Percentiles rank a stretch among this genome's conserved stretches.
Evolutionary conservation across 2,888 invertebrate species (phyloP).

Genomic region (Atethmia centrago): DNA sequence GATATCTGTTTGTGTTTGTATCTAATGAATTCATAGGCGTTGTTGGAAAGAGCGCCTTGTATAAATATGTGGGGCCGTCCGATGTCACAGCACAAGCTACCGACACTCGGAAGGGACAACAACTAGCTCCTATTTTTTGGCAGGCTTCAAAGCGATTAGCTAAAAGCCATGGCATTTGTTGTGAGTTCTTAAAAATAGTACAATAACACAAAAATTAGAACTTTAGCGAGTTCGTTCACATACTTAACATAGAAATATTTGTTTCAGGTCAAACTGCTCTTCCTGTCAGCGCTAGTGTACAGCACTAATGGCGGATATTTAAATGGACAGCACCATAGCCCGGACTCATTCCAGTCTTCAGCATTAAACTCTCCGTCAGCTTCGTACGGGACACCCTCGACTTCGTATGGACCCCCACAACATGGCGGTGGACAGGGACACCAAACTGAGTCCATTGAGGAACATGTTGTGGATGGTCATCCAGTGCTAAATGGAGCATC

Average conservation of each 20-base stretch:
- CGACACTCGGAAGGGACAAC: conserved; percentile 85
- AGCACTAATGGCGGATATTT: conserved; percentile 79
- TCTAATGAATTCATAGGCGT: conserved; percentile 82
- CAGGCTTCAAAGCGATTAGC: conserved; percentile 89
- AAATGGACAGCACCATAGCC: conserved; percentile 74
- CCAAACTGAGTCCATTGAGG: conserved; percentile 47
- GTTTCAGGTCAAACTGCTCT: conserved; percentile 84
- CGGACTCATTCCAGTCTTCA: conserved; percentile 82
- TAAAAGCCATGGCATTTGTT: conserved; percentile 89
- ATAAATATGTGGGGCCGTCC: conserved; percentile 85
- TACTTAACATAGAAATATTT: conserved; percentile 62
- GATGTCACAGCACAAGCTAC: conserved; percentile 84
- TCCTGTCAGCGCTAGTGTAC: conserved; percentile 82
- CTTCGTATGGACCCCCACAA: conserved; percentile 80
- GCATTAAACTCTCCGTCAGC: conserved; percentile 83
- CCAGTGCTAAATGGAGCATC: conserved; percentile 52
- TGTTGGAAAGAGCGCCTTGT: conserved; percentile 81
- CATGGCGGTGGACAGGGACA: conserved; percentile 49
- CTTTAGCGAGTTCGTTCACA: not conserved
- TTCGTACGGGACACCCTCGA: conserved; percentile 81
- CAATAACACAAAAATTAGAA: not conserved
- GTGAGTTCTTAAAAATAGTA: conserved; percentile 79
- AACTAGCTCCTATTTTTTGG: conserved; percentile 77
- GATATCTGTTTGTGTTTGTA: conserved; percentile 73
- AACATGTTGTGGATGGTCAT: conserved; percentile 66